Conservation (phyloP, 2,888 invertebrate genomes). For the Neoscelio sp. region DNA sequence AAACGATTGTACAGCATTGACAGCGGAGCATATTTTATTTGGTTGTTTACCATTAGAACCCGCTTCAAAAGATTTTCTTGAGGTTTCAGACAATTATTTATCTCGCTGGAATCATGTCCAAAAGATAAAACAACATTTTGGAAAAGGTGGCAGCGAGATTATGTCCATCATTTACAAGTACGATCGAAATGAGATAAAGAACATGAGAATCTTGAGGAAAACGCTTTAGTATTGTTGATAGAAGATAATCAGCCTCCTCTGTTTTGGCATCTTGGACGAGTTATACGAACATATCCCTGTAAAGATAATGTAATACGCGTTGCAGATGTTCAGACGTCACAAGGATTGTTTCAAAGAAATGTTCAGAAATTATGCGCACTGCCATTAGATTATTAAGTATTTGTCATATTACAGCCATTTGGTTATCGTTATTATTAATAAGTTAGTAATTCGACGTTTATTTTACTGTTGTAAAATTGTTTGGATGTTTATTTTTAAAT, state of each 20-base stretch:
- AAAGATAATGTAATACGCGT: background rate
- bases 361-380: conserved; percentile 1
- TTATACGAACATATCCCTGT: background rate
- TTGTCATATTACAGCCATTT: background rate
- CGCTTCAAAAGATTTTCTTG: background rate
- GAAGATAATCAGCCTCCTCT: conserved; percentile 13
- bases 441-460: too few relatives aligned
- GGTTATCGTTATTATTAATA: background rate
- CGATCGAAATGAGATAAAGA: conserved; percentile 59
- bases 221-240: background rate
- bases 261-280: background rate
- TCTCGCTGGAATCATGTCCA: conserved; percentile 1
- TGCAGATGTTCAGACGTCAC: background rate
- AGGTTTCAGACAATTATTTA: background rate
- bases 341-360: background rate
- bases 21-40: conserved; percentile 4
- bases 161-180: conserved; percentile 61
- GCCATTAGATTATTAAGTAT: background rate
- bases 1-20: conserved; percentile 5
- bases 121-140: conserved; percentile 59
- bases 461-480: background rate
- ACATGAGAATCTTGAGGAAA: background rate
- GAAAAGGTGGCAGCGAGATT: conserved; percentile 61
- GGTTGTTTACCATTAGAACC: background rate
- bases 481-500: background rate